These are phyloP conservation scores for Lymantria monacha DNA, from an alignment of 2,888 invertebrate species.

Conservation along the genomic window DNA sequence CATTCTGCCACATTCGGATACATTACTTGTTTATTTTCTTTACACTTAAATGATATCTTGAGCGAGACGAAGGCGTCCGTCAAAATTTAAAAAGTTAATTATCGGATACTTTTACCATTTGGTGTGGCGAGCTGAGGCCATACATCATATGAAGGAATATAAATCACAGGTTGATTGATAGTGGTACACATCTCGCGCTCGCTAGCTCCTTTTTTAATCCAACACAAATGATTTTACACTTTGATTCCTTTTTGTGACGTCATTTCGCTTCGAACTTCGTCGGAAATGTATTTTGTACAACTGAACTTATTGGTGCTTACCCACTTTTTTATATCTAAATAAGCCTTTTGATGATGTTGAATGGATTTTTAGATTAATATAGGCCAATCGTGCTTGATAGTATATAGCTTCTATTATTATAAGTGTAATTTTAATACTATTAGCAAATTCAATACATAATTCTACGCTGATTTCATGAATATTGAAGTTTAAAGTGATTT, in stretches of 20 bases:
- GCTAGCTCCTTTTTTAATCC: conserved; percentile 79
- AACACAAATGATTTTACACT: conserved; percentile 80
- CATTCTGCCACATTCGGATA: conserved; percentile 34
- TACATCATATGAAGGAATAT: conserved; percentile 78
- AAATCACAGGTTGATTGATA: conserved; percentile 80
- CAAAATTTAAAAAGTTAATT: conserved; percentile 80
- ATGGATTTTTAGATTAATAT: conserved; percentile 30
- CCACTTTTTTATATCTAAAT: conserved; percentile 29
- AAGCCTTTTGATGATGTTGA: conserved; percentile 28
- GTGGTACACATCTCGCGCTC: conserved; percentile 75
- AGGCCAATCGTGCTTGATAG: conserved; percentile 14
- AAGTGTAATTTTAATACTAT: conserved; percentile 30
- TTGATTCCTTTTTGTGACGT: conserved; percentile 69
- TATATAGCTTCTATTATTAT: conserved; percentile 22
- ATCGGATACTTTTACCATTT: conserved; percentile 71
- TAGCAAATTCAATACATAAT: conserved; percentile 23
- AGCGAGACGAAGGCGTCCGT: conserved; percentile 70
- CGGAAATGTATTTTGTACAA: conserved; percentile 37
- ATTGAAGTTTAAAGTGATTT: conserved; percentile 11
- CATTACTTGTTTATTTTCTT: conserved; percentile 23
- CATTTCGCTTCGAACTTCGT: conserved; percentile 67
- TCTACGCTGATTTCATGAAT: conserved; percentile 23
- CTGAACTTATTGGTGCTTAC: conserved; percentile 22
- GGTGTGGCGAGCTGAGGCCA: conserved; percentile 56
- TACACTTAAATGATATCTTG: conserved; percentile 17